phyloP scores from a whole-genome alignment of 2,797 vertebrate genomes.

The Hydrolagus colliei region DNA sequence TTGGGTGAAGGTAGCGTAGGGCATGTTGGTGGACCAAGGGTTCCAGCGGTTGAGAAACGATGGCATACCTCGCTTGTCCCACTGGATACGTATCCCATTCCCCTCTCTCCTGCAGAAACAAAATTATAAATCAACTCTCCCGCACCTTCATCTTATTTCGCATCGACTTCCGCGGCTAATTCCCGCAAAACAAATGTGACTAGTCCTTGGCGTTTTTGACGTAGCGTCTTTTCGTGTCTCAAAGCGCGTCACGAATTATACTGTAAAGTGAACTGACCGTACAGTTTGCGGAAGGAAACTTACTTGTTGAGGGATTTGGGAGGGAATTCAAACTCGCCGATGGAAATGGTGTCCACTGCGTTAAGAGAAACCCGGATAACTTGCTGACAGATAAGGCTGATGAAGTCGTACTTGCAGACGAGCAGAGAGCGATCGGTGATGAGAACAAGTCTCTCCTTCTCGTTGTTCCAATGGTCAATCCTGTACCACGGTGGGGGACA shows the following conservation, averaged over 20 bases:
- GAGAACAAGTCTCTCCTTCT: constrained; percentile 83
- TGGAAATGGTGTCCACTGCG: constrained; percentile 81
- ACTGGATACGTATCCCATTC: constrained; percentile 77
- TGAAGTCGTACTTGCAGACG: constrained; percentile 95
- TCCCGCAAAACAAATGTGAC: no score
- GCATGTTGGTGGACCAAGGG: constrained; percentile 87
- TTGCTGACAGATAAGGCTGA: constrained; percentile 85
- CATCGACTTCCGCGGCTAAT: no score
- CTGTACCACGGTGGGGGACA: constrained; percentile 46
- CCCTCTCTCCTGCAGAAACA: constrained; percentile 71
- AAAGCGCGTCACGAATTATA: no score
- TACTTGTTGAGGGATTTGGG: constrained; percentile 90
- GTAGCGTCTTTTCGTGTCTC: no score
- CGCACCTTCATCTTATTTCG: no score
- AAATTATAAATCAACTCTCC: neutral
- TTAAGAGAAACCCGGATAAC: constrained; percentile 76
- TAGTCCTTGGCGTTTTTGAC: no score
- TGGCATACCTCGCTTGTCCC: constrained; percentile 80
- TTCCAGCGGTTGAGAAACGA: constrained; percentile 92
- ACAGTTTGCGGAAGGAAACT: constrained; percentile 35
- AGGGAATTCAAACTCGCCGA: constrained; percentile 86
- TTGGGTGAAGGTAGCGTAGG: constrained; percentile 81
- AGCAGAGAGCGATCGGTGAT: constrained; percentile 85
- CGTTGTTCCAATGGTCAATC: constrained; percentile 95
- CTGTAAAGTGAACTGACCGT: no score